Evolutionary conservation across 2,888 invertebrate genomes (phyloP), one percentile per base, ranked within the genome.

Genomic region (Diarsia mendica): DNA sequence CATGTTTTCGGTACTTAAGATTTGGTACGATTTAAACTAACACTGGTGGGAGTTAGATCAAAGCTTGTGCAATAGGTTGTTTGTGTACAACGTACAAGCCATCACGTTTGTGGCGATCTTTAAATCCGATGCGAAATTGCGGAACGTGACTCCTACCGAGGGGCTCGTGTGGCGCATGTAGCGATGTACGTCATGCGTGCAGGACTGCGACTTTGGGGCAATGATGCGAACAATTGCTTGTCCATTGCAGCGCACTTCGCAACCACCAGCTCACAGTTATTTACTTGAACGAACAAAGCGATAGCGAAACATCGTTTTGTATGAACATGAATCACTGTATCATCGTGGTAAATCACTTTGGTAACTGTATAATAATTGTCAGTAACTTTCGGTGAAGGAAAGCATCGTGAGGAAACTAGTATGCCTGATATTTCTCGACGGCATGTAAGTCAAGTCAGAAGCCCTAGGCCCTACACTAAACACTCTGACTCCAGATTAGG

Each of bases 191-290:
- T 69, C 85, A 77, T 78, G 75, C 63, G 78, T 15, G 49, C 55
- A 69, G 66, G 63, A 75, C 61, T 87, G 79, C 70, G 60, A 67
- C n/a, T n/a, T n/a, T n/a, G n/a, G n/a, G 60, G 77, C 87, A 85
- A 77, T 86, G 80, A 77, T 78, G 80, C 78, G 71, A 67, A 53
- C 76, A 87, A 83, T 86, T 87, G 86, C 67, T 61, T 76, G 79
- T 86, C 84, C 79, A 69, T 53, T 71, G 71, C 72, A 72, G 69
- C 23, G n/a, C 28, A 53, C 39, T 75, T 18, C 39, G 71, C 66
- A 18, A 23, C 64, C n/a, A 49, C 72, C 49, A 58, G n/a, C 20
- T 4, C 23, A n/a, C 55, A 65, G 33, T 48, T 71, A 73, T 71
- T 73, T 55, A 68, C 60, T 39, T 60, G 53, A 49, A 46, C 46